A percentile compares a stretch with the other conserved stretches of the same genome.
Conservation (phyloP, 1,140 invertebrate genomes). For the Conus betulinus region DNA sequence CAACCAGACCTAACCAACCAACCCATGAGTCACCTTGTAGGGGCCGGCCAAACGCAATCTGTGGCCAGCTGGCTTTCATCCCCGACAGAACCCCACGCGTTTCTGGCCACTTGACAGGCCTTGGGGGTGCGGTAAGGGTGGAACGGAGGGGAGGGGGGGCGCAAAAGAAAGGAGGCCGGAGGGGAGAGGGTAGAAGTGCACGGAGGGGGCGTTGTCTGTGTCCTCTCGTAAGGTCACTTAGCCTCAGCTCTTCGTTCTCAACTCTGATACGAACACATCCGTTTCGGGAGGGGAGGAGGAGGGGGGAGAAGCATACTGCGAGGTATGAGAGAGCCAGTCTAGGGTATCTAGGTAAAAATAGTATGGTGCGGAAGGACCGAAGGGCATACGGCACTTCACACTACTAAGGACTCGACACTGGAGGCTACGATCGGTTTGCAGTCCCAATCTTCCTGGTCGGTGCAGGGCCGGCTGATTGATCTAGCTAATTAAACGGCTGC, state of each 20-base stretch:
- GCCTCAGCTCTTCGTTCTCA: too few relatives aligned
- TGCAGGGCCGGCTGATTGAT: background rate
- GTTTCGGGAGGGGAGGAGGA: background rate
- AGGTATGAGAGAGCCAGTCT: background rate
- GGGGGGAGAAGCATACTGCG: background rate
- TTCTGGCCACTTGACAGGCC: constrained; percentile 22
- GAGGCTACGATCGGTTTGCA: background rate
- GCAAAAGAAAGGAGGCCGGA: constrained; percentile 18
- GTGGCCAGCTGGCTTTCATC: constrained; percentile 32
- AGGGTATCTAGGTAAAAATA: background rate
- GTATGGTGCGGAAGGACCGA: background rate
- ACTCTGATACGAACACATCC: background rate
- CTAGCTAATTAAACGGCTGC: constrained; percentile 2
- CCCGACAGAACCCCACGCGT: constrained; percentile 10
- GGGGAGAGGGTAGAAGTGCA: background rate
- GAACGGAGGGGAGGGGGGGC: background rate
- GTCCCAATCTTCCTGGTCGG: constrained; percentile 3
- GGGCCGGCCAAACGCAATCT: constrained; percentile 32
- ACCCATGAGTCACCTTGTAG: constrained; percentile 30
- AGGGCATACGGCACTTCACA: background rate
- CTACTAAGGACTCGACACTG: background rate
- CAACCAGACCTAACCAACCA: constrained; percentile 25
- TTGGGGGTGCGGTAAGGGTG: too few relatives aligned
- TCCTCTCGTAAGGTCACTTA: constrained; percentile 29
- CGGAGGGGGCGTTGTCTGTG: constrained; percentile 25